Evolutionary conservation across 2,888 invertebrate species (phyloP), one percentile per base, ranked within the genome.

Genomic region (Rhaphigaster nebulosa): DNA sequence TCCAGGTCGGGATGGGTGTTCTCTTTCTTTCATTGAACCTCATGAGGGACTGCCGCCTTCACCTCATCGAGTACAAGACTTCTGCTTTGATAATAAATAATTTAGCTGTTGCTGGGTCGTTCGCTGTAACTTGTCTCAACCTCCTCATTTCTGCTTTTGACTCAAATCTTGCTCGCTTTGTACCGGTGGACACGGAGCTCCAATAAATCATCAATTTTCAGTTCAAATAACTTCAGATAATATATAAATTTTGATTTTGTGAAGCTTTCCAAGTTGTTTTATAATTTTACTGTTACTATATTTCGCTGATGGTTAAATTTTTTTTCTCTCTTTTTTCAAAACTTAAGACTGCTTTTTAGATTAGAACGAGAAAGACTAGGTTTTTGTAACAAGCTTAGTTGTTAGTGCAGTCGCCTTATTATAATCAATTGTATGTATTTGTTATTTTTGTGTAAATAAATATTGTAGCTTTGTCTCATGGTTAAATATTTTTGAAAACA

Each of bases 81-180:
- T 96, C 97, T 13, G 96, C 97, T 2, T 94, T 95, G 93, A 94
- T 95, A 93, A 95, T 97, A 93, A 97, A 97, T 94, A 96, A 97
- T 93, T 93, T 95, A 52, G 96, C 96, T 90, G 96, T 97, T 38
- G 95, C 95, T 29, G 94, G 95, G 50, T 96, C 97, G 18, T 96
- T 97, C 93, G 93, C 96, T 91, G 96, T 97, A 90, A 97, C 97
- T 12, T 95, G 96, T 87, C 94, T 97, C 87, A 97, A 97, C 94
- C 94, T 97, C 52, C 94, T 97, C 89, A 96, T 97, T 92, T 96
- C 97, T 54, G 96, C 97, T 88, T 97, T 97, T 93, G 97, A 97
- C 94, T 96, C 97, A n/a, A 95, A 95, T 10, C 90, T 93, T 15
- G 92, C 92, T n/a, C 91, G 92, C 23, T 91, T 92, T n/a, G 90